These are phyloP conservation scores for Anorthoa munda DNA, from an alignment of 2,888 invertebrate genomes.

Conservation along the genomic window DNA sequence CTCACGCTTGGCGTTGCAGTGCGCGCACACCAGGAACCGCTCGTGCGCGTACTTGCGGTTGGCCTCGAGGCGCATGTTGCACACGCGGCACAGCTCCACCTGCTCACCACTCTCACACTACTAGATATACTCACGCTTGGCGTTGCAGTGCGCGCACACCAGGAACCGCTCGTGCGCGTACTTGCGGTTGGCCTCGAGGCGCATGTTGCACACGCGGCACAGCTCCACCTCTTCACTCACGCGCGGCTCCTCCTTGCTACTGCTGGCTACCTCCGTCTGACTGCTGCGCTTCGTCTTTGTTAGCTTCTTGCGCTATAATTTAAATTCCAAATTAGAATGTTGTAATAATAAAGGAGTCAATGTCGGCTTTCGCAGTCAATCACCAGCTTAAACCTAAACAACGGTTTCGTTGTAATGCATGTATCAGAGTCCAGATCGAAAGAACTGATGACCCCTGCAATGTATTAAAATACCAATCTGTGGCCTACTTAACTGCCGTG, in stretches of 20 bases:
- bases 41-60: slow-evolving; percentile 91
- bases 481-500: too few relatives aligned
- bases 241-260: slow-evolving; percentile 55
- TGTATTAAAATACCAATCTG: background rate
- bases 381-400: background rate
- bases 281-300: slow-evolving; percentile 85
- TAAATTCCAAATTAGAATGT: background rate
- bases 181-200: slow-evolving; percentile 91
- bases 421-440: background rate
- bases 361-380: background rate
- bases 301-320: slow-evolving; percentile 84
- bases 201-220: slow-evolving; percentile 92
- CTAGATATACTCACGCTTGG: slow-evolving; percentile 85
- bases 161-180: slow-evolving; percentile 92
- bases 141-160: slow-evolving; percentile 91
- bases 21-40: slow-evolving; percentile 91
- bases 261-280: slow-evolving; percentile 72
- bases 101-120: slow-evolving; percentile 46
- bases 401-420: background rate
- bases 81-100: slow-evolving; percentile 91
- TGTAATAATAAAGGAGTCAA: too few relatives aligned
- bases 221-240: slow-evolving; percentile 74
- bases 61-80: slow-evolving; percentile 90
- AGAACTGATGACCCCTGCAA: too few relatives aligned
- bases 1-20: slow-evolving; percentile 91